Evolutionary conservation across 2,888 invertebrate genomes (phyloP), one percentile per base, ranked within the genome.

Genomic region (Disparrhopalites patrizii): DNA sequence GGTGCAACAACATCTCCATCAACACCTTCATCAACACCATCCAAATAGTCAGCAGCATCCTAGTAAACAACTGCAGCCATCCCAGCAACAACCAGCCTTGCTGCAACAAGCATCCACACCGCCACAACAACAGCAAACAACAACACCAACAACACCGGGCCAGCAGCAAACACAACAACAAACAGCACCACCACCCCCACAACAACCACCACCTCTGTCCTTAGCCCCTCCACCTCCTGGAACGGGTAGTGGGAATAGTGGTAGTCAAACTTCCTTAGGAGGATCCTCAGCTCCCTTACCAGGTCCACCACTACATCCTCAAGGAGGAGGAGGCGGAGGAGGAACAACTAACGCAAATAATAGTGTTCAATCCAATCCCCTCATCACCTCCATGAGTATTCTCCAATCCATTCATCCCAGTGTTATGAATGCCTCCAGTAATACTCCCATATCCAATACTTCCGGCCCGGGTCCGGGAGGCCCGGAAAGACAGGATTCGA

Each of bases 401-500:
- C 56, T 18, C 28, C 65, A 52, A 51, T 33, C 52, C 65, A 43
- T 55, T n/a, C 63, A 52, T 52, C 38, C 58, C 54, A 60, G 61
- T 56, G 40, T 62, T 50, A 58, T 54, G 38, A 64, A 52, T 60
- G 47, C 47, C 10, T 47, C 47, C 47, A 47, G 47, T 47, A 47
- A 47, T 55, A 64, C 31, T 50, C 63, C 58, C 10, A 56, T 64
- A 15, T 54, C 67, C 10, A 67, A 55, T 36, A 47, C 47, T 27
- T 68, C 74, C 55, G 73, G 73, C 50, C 69, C 69, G 50, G 70
- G 70, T 40, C 74, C 73, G 70, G 68, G 67, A 20, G 62, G 57
- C 23, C 86, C 86, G 87, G 54, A 62, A 25, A 13, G 62, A 25
- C 93, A 93, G 85, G 93, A 93, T 87, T 94, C 94, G 84, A 94